phyloP scores from a whole-genome alignment of 2,888 invertebrate genomes.

The Thereva unica region DNA sequence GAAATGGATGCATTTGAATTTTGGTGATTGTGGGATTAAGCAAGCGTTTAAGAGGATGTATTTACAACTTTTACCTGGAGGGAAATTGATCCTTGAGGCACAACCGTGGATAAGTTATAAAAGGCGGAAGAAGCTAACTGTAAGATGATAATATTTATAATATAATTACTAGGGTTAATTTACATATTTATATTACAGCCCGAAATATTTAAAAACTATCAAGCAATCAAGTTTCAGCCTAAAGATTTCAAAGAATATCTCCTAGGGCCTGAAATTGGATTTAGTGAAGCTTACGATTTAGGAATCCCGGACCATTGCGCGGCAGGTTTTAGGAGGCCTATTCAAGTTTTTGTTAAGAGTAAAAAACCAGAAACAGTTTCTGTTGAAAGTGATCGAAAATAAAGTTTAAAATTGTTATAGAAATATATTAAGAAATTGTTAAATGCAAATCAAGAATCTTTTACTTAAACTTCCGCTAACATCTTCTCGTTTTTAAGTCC shows the following conservation, averaged over 20 bases:
- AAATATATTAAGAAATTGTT: not conserved
- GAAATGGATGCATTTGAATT: constrained; percentile 91
- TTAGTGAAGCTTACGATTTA: constrained; percentile 65
- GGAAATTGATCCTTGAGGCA: constrained; percentile 78
- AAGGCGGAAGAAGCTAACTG: constrained; percentile 69
- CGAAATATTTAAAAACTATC: constrained; percentile 60
- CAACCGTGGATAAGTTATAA: constrained; percentile 82
- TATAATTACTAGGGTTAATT: not conserved
- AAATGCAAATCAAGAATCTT: not conserved
- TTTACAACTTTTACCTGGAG: constrained; percentile 75
- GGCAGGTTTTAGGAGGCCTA: constrained; percentile 68
- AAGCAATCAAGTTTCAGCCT: constrained; percentile 66
- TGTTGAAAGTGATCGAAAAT: not conserved
- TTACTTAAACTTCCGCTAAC: constrained; percentile 65
- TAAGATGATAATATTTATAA: constrained; percentile 51
- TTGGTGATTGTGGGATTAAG: constrained; percentile 82
- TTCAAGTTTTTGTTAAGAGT: constrained; percentile 55
- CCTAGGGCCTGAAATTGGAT: constrained; percentile 68
- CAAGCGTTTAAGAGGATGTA: constrained; percentile 79
- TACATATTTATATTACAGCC: constrained; percentile 43
- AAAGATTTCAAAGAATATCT: constrained; percentile 72
- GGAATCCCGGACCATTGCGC: constrained; percentile 66
- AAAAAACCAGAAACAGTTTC: not conserved
- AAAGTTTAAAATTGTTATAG: not conserved
- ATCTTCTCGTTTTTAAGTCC: constrained; percentile 71